A percentile compares a stretch with the other conserved stretches of the same genome.
These are phyloP conservation scores for Parnassius apollo DNA, from an alignment of 2,888 invertebrate species.

Conservation along the genomic window DNA sequence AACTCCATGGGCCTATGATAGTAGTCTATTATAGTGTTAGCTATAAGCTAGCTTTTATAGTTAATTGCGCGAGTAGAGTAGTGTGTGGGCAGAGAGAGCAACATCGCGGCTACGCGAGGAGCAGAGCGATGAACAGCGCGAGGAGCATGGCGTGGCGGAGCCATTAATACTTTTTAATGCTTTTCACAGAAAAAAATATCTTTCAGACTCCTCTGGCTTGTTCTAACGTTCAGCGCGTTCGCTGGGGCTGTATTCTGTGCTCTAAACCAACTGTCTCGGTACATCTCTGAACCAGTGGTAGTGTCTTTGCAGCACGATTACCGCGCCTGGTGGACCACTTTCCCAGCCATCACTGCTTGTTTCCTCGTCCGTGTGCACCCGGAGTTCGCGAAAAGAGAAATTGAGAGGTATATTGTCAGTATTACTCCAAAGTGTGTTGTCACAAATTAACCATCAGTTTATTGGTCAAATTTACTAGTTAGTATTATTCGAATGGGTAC, in stretches of 20 bases:
- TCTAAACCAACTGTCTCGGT: conserved; percentile 61
- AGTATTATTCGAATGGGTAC: too few species aligned
- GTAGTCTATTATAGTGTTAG: too few species aligned
- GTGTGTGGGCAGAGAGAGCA: too few species aligned
- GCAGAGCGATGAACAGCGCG: too few species aligned
- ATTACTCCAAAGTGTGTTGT: not conserved
- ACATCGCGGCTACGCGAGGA: too few species aligned
- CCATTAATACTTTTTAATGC: not conserved
- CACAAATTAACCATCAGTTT: not conserved
- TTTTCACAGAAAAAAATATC: not conserved
- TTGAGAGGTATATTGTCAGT: conserved; percentile 37
- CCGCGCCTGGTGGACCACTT: conserved; percentile 66
- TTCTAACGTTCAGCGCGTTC: conserved; percentile 56
- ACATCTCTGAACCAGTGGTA: conserved; percentile 68
- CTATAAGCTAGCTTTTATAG: too few species aligned
- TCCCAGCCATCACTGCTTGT: conserved; percentile 74
- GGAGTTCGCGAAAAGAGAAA: conserved; percentile 51
- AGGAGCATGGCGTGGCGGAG: too few species aligned
- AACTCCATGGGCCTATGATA: too few species aligned
- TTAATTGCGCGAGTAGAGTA: too few species aligned
- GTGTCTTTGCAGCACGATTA: conserved; percentile 72
- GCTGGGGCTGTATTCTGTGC: conserved; percentile 65
- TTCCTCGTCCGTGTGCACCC: conserved; percentile 57
- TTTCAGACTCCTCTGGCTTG: conserved; percentile 60
- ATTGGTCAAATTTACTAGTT: too few species aligned